Evolutionary conservation across 2,113 vertebrate species (phyloP), one percentile per base, ranked within the genome.

Genomic region (Thamnophis sirtalis): DNA sequence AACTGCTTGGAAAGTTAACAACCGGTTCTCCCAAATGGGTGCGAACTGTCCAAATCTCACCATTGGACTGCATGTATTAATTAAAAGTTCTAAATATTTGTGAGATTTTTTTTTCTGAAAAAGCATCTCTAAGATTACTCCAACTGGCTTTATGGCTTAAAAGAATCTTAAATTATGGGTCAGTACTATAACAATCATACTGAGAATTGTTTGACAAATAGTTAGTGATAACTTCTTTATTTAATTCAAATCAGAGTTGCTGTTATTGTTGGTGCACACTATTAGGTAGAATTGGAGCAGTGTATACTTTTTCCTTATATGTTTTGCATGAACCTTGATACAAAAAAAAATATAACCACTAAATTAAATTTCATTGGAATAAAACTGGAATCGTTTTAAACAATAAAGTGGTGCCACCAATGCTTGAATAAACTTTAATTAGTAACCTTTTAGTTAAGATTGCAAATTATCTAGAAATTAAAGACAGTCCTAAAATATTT

Each of bases 401-500:
- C 91, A 13, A 38, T n/a, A 33, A n/a, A 92, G 28, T 33, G 1
- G 43, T 90, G 33, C 53, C 63, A 58, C n/a, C 91, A 73, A 93
- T 90, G 24, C 38, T 94, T 94, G 49, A 89, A n/a, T 54, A 5
- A 49, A 89, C 90, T 28, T 22, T 26, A 63, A n/a, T 24, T 0
- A 0, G 19, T 26, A 94, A 58, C 22, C 85, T 28, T 92, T 19
- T 38, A 13, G 1, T n/a, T 58, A 38, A 88, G 24, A 63, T 10
- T 48, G 22, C 60, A 33, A 15, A n/a, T 91, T 85, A 48, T 68
- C 3, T 28, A n/a, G 55, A 21, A 91, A 55, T 86, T 88, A 84
- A 91, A 15, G 49, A 33, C 5, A 92, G 92, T 84, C 85, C 84
- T 90, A 87, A 54, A 85, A 55, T 91, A 19, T 90, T 94, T 53